A percentile compares a stretch with the other conserved stretches of the same genome.
Conservation (phyloP, 2,888 invertebrate genomes). For the Gisinianus flammeolus region DNA sequence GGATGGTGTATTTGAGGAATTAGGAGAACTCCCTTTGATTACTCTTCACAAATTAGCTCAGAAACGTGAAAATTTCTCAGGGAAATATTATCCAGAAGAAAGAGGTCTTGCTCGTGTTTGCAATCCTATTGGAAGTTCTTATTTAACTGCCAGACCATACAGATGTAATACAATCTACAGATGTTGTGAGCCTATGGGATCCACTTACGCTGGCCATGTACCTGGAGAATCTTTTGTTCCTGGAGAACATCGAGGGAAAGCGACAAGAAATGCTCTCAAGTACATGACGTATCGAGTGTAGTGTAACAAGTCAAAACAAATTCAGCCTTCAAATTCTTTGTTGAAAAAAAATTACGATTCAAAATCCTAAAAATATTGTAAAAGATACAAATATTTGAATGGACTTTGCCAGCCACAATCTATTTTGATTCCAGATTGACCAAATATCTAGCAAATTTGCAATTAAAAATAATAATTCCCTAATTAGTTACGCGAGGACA, state of each 20-base stretch:
- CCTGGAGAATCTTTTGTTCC: slow-evolving; percentile 54
- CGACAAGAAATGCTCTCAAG: slow-evolving; percentile 55
- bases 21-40: slow-evolving; percentile 55
- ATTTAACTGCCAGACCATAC: slow-evolving; percentile 54
- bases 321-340: slow-evolving; percentile 8
- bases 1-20: slow-evolving; percentile 52
- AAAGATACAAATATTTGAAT: background rate
- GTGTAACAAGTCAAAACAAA: background rate
- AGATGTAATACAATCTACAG: slow-evolving; percentile 54
- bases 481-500: too few species aligned
- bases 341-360: background rate
- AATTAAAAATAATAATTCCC: too few species aligned
- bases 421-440: too few species aligned
- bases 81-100: slow-evolving; percentile 54
- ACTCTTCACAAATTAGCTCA: slow-evolving; percentile 55
- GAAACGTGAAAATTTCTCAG: slow-evolving; percentile 51
- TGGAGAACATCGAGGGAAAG: slow-evolving; percentile 50
- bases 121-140: slow-evolving; percentile 55
- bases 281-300: slow-evolving; percentile 55
- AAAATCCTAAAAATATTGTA: background rate
- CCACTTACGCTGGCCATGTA: slow-evolving; percentile 52
- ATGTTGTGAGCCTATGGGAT: slow-evolving; percentile 51
- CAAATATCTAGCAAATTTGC: too few species aligned
- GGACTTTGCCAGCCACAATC: background rate
- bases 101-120: slow-evolving; percentile 56